Evolutionary conservation across 2,888 invertebrate species (phyloP).

Genomic region (Andrena dorsata): DNA sequence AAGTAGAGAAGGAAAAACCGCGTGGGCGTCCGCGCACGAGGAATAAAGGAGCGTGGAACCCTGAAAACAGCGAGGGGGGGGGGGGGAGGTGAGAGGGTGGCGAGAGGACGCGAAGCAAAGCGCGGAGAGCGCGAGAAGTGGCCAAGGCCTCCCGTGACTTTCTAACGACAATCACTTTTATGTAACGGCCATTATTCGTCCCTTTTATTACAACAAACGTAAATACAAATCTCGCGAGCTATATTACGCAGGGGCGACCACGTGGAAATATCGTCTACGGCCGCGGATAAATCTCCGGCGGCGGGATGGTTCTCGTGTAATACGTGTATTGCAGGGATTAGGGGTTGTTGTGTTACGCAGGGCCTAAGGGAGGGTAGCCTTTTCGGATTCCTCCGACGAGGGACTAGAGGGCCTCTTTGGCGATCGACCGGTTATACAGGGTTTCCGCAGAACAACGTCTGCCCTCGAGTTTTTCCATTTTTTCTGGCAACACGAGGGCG

Average conservation of each 20-base stretch:
- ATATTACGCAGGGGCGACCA: conserved; percentile 7
- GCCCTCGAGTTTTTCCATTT: conserved; percentile 41
- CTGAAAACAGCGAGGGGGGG: background rate
- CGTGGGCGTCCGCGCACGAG: conserved; percentile 45
- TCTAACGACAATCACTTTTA: conserved; percentile 82
- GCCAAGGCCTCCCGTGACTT: conserved; percentile 78
- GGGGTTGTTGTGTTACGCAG: conserved; percentile 28
- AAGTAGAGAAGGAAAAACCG: conserved; percentile 44
- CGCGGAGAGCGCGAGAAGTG: conserved; percentile 52
- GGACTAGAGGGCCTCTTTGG: conserved; percentile 84
- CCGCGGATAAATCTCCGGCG: conserved; percentile 3
- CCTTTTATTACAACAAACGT: conserved; percentile 82
- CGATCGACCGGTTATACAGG: conserved; percentile 76
- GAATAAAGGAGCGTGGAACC: conserved; percentile 26
- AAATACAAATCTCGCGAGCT: conserved; percentile 74
- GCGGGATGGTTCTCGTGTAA: conserved; percentile 21
- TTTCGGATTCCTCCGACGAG: conserved; percentile 73
- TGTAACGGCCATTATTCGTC: conserved; percentile 82
- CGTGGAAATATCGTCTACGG: background rate
- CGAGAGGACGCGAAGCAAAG: conserved; percentile 56
- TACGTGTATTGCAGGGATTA: conserved; percentile 37
- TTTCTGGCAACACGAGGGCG: conserved; percentile 28
- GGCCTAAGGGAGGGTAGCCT: conserved; percentile 24
- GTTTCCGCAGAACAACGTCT: conserved; percentile 52
- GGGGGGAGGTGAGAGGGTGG: conserved; percentile 1